Conservation (phyloP, 2,888 invertebrate species). For the Cheilosia vulpina region DNA sequence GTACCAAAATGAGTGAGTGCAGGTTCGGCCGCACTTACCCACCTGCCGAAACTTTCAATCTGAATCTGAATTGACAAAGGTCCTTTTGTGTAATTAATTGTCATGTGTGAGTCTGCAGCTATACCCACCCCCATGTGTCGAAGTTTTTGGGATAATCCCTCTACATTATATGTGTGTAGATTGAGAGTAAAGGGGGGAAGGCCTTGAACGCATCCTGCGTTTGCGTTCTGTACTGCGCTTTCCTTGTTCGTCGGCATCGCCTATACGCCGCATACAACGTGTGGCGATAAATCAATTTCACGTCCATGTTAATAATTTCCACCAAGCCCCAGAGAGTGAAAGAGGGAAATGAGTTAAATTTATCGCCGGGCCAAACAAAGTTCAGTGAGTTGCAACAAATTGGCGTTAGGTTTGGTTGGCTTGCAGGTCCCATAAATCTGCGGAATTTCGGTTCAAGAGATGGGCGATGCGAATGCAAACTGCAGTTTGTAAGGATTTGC, state of each 20-base stretch:
- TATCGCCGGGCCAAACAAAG: constrained; percentile 72
- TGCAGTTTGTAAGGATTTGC: constrained; percentile 44
- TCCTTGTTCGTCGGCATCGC: constrained; percentile 50
- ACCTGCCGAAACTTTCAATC: background rate
- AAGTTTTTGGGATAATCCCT: constrained; percentile 53
- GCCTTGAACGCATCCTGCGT: constrained; percentile 40
- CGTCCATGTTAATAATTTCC: constrained; percentile 72
- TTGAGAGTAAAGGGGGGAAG: no score
- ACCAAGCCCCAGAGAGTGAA: constrained; percentile 4
- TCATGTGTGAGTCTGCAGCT: background rate
- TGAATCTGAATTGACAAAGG: constrained; percentile 14
- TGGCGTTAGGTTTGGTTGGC: constrained; percentile 72
- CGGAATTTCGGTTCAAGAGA: constrained; percentile 51
- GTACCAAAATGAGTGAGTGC: constrained; percentile 56
- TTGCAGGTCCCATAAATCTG: constrained; percentile 69
- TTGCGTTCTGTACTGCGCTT: constrained; percentile 43
- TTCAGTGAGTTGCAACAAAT: constrained; percentile 75
- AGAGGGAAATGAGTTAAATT: constrained; percentile 61
- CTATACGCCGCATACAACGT: constrained; percentile 3
- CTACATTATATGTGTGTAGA: background rate
- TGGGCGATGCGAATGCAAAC: constrained; percentile 24
- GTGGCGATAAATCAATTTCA: constrained; percentile 71
- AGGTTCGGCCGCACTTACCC: background rate
- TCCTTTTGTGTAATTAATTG: constrained; percentile 49
- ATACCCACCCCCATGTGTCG: constrained; percentile 1